phyloP scores from a whole-genome alignment of 2,888 invertebrate species.

The Dromius quadrimaculatus region DNA sequence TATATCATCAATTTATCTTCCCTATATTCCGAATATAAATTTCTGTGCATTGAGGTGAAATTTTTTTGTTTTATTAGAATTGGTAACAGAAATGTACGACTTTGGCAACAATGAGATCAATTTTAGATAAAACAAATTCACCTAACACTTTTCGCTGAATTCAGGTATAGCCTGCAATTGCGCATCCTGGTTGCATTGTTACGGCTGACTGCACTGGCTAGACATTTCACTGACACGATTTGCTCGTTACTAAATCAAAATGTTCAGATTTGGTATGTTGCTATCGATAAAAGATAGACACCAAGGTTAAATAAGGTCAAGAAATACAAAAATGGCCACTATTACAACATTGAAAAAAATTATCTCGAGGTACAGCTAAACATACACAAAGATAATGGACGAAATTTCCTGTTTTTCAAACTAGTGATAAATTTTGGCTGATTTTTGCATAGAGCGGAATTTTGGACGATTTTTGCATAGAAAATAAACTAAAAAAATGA shows the following conservation, averaged over 20 bases:
- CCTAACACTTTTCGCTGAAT: background rate
- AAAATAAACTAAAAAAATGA: slow-evolving; percentile 1
- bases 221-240: slow-evolving; percentile 17
- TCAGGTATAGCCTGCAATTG: background rate
- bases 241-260: slow-evolving; percentile 34
- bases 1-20: no score
- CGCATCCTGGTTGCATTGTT: slow-evolving; percentile 17
- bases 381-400: slow-evolving; percentile 27
- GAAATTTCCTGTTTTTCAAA: slow-evolving; percentile 24
- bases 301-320: slow-evolving; percentile 9
- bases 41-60: no score
- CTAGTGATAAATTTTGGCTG: slow-evolving; percentile 6
- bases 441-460: slow-evolving; percentile 9
- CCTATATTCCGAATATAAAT: no score
- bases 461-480: background rate
- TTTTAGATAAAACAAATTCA: slow-evolving; percentile 16
- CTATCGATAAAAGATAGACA: slow-evolving; percentile 34
- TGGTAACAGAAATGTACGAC: background rate
- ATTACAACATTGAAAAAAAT: slow-evolving; percentile 24
- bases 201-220: slow-evolving; percentile 17
- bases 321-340: slow-evolving; percentile 26
- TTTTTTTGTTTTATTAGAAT: no score
- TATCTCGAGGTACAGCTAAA: background rate
- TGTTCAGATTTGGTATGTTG: slow-evolving; percentile 23
- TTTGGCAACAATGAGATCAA: slow-evolving; percentile 28